Percentiles rank a stretch among this genome's conserved stretches.
Conservation (phyloP, 2,888 invertebrate species). For the Holacanthella duospinosa region DNA sequence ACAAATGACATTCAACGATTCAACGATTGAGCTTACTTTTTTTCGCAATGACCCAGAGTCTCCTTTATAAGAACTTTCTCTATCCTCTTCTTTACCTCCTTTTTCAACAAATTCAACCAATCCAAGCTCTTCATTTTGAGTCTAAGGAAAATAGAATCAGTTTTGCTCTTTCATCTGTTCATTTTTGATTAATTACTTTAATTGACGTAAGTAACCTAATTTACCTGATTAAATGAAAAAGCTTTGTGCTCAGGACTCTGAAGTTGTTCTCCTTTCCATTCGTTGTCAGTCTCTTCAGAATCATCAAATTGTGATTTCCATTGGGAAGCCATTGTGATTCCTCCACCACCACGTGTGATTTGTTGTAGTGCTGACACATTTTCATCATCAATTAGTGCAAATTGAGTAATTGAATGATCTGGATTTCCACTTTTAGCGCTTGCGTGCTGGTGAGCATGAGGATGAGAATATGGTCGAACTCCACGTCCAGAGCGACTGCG, state of each 20-base stretch:
- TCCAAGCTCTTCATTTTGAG: constrained; percentile 18
- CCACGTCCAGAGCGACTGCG: constrained; percentile 36
- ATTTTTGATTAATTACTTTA: too few species aligned
- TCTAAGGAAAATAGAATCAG: too few species aligned
- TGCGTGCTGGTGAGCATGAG: constrained; percentile 29
- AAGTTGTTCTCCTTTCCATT: constrained; percentile 75
- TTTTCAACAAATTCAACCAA: constrained; percentile 22
- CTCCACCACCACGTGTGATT: constrained; percentile 68
- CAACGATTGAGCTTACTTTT: constrained; percentile 8
- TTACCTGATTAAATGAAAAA: constrained; percentile 33
- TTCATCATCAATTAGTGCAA: constrained; percentile 85
- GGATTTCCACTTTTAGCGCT: constrained; percentile 20
- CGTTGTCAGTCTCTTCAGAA: constrained; percentile 86
- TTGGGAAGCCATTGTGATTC: constrained; percentile 75
- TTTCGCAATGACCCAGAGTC: constrained; percentile 10
- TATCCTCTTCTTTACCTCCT: constrained; percentile 8
- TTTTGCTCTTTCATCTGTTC: too few species aligned
- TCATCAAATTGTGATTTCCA: constrained; percentile 96
- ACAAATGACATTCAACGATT: background rate
- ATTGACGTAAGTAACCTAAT: too few species aligned
- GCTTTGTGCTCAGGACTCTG: constrained; percentile 49
- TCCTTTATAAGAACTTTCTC: constrained; percentile 17
- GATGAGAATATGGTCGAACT: constrained; percentile 34
- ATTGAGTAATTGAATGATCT: constrained; percentile 78
- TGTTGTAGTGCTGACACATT: constrained; percentile 80